Evolutionary conservation across 2,888 invertebrate genomes (phyloP).

Genomic region (Tipula lateralis): DNA sequence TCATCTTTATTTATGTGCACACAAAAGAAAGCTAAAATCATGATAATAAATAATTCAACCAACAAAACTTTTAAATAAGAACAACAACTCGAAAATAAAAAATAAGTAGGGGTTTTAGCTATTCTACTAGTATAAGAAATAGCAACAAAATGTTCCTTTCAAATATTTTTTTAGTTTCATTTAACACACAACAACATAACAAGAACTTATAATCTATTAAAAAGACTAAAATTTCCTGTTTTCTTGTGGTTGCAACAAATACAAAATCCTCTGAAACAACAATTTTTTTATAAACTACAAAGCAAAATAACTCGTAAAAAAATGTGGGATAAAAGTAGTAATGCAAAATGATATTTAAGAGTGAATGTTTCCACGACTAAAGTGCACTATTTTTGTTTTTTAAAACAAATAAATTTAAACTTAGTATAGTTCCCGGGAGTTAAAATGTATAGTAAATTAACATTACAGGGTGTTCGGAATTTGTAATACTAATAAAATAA

Average conservation of each 20-base stretch:
- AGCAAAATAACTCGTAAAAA: background rate
- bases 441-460: background rate
- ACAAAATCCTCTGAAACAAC: background rate
- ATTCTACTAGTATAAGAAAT: background rate
- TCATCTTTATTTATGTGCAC: background rate
- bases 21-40: background rate
- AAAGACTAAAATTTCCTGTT: background rate
- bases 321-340: background rate
- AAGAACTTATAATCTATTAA: slow-evolving; percentile 19
- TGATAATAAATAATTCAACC: slow-evolving; percentile 1
- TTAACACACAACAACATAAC: background rate
- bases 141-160: background rate
- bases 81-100: background rate
- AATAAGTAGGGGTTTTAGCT: background rate
- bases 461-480: background rate
- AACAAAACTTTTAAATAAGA: background rate
- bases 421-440: background rate
- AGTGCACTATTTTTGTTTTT: background rate
- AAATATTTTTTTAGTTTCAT: background rate
- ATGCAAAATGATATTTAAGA: slow-evolving; percentile 1
- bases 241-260: background rate
- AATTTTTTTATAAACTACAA: background rate
- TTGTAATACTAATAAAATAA: background rate
- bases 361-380: background rate
- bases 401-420: background rate